These are phyloP conservation scores for Boloria selene DNA, from an alignment of 2,888 invertebrate species.

Conservation along the genomic window DNA sequence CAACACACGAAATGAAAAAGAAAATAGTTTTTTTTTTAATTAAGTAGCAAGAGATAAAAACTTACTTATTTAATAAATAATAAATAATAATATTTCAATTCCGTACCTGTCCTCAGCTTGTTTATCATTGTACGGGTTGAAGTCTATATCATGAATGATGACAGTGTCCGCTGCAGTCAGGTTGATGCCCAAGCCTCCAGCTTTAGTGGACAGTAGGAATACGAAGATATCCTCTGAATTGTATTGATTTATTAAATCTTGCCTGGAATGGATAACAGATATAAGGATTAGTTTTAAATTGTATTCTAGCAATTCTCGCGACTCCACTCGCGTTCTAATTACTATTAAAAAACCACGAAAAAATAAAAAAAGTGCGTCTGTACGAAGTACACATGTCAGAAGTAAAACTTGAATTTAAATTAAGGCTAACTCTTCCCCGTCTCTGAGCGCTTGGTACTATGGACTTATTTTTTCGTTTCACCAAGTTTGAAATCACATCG, in stretches of 20 bases:
- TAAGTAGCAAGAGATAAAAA: neutral
- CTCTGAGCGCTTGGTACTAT: no score
- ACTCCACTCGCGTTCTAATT: no score
- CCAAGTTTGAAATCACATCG: no score
- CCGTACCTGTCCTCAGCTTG: constrained; percentile 94
- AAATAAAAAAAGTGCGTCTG: no score
- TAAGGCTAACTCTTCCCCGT: no score
- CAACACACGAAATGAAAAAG: no score
- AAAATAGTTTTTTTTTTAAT: no score
- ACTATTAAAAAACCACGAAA: no score
- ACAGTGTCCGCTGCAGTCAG: constrained; percentile 97
- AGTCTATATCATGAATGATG: constrained; percentile 98
- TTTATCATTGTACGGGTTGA: constrained; percentile 99
- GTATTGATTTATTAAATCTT: constrained; percentile 94
- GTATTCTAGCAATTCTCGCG: no score
- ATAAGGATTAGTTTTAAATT: neutral
- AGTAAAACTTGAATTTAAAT: no score
- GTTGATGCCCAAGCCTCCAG: constrained; percentile 98
- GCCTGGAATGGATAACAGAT: constrained; percentile 77
- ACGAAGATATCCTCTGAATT: constrained; percentile 92
- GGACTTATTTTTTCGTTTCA: no score
- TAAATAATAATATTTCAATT: neutral
- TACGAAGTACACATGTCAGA: no score
- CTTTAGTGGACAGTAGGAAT: constrained; percentile 95
- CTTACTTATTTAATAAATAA: neutral